A percentile compares a stretch with the other conserved stretches of the same genome.
Conservation (phyloP, 2,888 invertebrate genomes). For the Agrotis puta region DNA sequence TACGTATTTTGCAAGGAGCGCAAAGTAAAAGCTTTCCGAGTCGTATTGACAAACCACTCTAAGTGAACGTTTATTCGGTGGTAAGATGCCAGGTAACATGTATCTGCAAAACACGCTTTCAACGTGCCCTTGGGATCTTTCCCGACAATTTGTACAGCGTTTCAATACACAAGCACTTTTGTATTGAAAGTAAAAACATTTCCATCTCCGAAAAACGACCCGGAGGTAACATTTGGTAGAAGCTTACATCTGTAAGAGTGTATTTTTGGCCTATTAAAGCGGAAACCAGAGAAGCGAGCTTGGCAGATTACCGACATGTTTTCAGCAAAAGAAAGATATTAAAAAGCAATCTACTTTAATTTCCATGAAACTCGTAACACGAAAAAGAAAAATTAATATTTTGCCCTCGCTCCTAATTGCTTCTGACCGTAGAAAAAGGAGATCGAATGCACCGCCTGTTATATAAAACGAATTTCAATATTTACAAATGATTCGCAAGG, state of each 20-base stretch:
- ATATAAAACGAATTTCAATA: constrained; percentile 61
- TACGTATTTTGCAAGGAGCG: constrained; percentile 63
- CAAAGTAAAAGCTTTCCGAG: constrained; percentile 78
- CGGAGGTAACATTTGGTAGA: constrained; percentile 64
- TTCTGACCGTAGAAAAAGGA: constrained; percentile 61
- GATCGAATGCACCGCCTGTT: constrained; percentile 55
- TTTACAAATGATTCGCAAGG: constrained; percentile 46
- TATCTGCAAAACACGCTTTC: constrained; percentile 71
- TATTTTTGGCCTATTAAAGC: constrained; percentile 22
- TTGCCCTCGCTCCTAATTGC: constrained; percentile 71
- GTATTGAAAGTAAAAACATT: constrained; percentile 69
- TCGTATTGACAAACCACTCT: constrained; percentile 84
- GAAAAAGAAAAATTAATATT: constrained; percentile 69
- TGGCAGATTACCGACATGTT: constrained; percentile 53
- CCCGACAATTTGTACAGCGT: constrained; percentile 69
- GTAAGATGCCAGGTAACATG: constrained; percentile 73
- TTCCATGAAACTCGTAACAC: constrained; percentile 66
- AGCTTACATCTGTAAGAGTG: constrained; percentile 31
- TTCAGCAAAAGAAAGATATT: constrained; percentile 54
- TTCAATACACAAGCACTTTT: constrained; percentile 70
- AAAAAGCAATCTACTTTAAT: constrained; percentile 73
- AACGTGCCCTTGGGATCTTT: constrained; percentile 72
- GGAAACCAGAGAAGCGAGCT: constrained; percentile 21
- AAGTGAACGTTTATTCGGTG: constrained; percentile 76
- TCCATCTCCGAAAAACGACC: constrained; percentile 65